Evolutionary conservation across 2,797 vertebrate species (phyloP), one percentile per base, ranked within the genome.

Genomic region (Decapterus maruadsi): DNA sequence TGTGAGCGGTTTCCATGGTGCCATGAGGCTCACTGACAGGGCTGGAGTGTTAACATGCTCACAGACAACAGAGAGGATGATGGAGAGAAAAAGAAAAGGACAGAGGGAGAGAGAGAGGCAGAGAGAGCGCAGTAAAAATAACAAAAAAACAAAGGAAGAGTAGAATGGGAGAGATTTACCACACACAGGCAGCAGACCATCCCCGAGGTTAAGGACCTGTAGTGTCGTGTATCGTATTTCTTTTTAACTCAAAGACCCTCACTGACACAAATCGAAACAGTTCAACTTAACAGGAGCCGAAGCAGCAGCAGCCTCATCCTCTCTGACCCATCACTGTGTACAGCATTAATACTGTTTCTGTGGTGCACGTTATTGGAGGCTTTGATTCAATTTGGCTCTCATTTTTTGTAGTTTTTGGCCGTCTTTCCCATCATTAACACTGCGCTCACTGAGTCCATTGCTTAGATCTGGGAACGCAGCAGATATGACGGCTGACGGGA

Each of bases 1-100:
- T 90, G 75, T 84, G 84, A 90, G 87, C 88, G 78, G 92, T 94
- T 96, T 94, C 94, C 94, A 95, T 87, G 79, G 93, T 77, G 89
- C 88, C 90, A 81, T 78, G 84, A 85, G 89, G 89, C 92, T 80
- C 85, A 66, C 80, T 80, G 89, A 93, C 86, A 89, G 85, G 90
- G 93, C 93, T 92, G 88, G 68, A 91, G 91, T 81, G 87, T 84
- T 93, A 92, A 85, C 89, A 94, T 64, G 87, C 68, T 77, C 81
- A 38, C 77, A 78, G 81, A 94, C 90, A 94, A 94, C 80, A 82
- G 93, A 77, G 83, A 82, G 87, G 81, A 91, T 91, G 90, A 92
- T 88, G 85, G 89, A 86, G 82, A 75, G 82, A 86, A 80, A 87
- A 86, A 82, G 87, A 83, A 82, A 85, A 84, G 74, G 82, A 89